Conservation (phyloP, 2,797 vertebrate species). For the Platalea minor region DNA sequence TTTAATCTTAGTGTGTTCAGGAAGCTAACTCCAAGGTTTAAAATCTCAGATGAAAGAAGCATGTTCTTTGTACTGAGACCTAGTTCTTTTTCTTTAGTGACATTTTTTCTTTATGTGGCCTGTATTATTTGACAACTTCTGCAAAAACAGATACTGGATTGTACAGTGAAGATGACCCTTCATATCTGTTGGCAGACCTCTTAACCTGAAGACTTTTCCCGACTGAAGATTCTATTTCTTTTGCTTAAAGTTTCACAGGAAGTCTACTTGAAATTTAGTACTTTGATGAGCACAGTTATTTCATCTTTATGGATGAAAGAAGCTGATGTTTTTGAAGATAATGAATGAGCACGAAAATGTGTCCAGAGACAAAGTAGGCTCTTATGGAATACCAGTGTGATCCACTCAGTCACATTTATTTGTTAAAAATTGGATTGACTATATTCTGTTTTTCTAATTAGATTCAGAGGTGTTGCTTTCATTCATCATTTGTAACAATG, state of each 20-base stretch:
- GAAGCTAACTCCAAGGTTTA: background rate
- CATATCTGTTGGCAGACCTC: background rate
- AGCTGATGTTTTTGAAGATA: background rate
- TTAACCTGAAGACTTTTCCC: background rate
- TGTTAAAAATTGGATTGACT: background rate
- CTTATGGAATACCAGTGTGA: background rate
- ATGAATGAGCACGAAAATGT: background rate
- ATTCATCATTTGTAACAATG: background rate
- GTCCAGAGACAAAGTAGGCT: background rate
- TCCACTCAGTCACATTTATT: background rate
- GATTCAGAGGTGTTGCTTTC: background rate
- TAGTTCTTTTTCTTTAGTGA: background rate
- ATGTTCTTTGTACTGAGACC: background rate
- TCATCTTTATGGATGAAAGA: background rate
- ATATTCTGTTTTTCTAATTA: background rate
- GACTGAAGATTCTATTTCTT: background rate
- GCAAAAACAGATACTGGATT: background rate
- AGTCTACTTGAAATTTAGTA: background rate
- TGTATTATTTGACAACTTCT: background rate
- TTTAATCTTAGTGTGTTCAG: background rate
- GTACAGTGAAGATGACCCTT: background rate
- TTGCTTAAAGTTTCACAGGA: background rate
- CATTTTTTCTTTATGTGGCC: background rate
- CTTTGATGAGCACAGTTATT: background rate
- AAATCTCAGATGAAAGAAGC: slow-evolving; percentile 7